Base-by-base conservation (phyloP, 2,797 vertebrate genomes). In the Knipowitschia caucasica region DNA sequence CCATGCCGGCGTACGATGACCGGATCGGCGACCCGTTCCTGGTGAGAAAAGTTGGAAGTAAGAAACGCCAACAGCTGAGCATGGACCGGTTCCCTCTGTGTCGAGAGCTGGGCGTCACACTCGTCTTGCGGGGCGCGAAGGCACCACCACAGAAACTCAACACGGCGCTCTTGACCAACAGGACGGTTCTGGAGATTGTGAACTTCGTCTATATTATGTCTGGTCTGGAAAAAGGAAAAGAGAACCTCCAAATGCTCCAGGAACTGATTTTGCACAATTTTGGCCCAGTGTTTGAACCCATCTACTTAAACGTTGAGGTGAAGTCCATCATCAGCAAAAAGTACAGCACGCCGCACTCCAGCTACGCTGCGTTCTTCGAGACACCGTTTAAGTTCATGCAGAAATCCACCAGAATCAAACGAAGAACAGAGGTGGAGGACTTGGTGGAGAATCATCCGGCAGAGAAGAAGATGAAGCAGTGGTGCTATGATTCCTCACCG, bases 241-340 rank as follows among this genome's bases (percentile, higher is more conserved):
- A 10, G 0, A 40, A 61, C 5, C 12, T 27, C 4, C 21, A 15
- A 7, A 63, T 71, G 0, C 14, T 76, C 5, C 2, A 3, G 0
- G 72, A 64, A 2, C 5, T 78, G 23, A 26, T 78, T 1, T 42
- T 35, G 25, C 65, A 59, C 9, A 81, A 81, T 50, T 81, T 78
- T 1, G 58, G 56, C 4, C 2, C 43, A 0, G 25, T 36, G 9
- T 9, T 64, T 4, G 29, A 63, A 1, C 56, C 8, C 3, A 0
- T 3, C 3, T 12, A 12, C 15, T 23, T 61, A 6, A 39, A 46
- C 4, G 0, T 4, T 11, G 50, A 62, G 0, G 0, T 64, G 0
- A 17, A 3, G 8, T 49, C 35, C 17, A 59, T 29, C 12, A 20
- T 4, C 59, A 60, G 17, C 50, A 11, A n/a, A 75, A 55, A 20